A percentile compares a stretch with the other conserved stretches of the same genome.
These are phyloP conservation scores for Dynastes hyllus DNA, from an alignment of 2,888 invertebrate species.

Conservation along the genomic window DNA sequence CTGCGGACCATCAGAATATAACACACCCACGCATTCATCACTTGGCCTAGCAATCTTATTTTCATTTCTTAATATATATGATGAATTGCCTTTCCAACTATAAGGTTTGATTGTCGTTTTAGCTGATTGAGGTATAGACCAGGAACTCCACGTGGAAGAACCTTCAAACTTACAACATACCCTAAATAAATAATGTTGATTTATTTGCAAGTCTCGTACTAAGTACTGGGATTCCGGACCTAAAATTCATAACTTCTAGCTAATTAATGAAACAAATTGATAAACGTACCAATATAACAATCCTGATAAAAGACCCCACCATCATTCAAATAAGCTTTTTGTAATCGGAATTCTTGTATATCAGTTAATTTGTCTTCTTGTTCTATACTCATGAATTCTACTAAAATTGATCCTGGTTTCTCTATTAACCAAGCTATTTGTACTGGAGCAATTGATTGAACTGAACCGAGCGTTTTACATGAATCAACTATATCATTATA, in stretches of 20 bases:
- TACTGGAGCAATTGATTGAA: constrained; percentile 65
- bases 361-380: constrained; percentile 69
- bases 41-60: constrained; percentile 72
- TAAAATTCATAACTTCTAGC: constrained; percentile 48
- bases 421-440: constrained; percentile 71
- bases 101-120: constrained; percentile 71
- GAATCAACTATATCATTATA: constrained; percentile 61
- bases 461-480: constrained; percentile 63
- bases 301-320: constrained; percentile 66
- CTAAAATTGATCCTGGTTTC: constrained; percentile 73
- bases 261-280: background rate
- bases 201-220: constrained; percentile 71
- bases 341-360: constrained; percentile 71
- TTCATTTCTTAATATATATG: constrained; percentile 72
- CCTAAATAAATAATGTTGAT: constrained; percentile 73
- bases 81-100: constrained; percentile 70
- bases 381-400: constrained; percentile 73
- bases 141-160: constrained; percentile 71
- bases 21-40: constrained; percentile 64
- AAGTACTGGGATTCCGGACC: constrained; percentile 71
- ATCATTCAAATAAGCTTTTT: constrained; percentile 70
- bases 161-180: constrained; percentile 73
- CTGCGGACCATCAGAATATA: constrained; percentile 71
- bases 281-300: constrained; percentile 68
- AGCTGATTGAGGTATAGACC: constrained; percentile 73